Base-by-base conservation (phyloP, 1,140 invertebrate species). In the Melipona quadrifasciata region DNA sequence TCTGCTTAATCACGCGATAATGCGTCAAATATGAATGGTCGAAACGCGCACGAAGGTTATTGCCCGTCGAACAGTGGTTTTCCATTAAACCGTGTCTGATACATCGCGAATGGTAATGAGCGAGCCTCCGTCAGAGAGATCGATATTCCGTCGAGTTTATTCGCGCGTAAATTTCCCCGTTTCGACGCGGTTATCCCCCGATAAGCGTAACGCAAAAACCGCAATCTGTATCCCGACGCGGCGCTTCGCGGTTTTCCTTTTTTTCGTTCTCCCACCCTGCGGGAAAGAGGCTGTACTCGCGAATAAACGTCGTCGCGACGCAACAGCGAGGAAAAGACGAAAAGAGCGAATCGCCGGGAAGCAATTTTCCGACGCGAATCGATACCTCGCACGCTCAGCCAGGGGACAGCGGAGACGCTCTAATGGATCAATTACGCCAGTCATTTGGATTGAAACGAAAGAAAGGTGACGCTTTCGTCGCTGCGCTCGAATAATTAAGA, bases 351-450 rank as follows among this genome's bases (percentile, higher is more conserved):
- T 14, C 16, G n/a, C 24, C 17, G 53, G 34, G 16, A 19, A 31
- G 73, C 73, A 67, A 82, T 76, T 78, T 84, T 78, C 82, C 64
- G 47, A 77, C 61, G 64, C 71, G 73, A 88, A 87, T 87, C 86
- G 80, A 73, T 85, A 78, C 73, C 64, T 80, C 39, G 19, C 21
- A 58, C 65, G 31, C n/a, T 55, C 73, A 8, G 65, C 57, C 84
- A 57, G 55, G 82, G 82, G 87, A 84, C 78, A 78, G 70, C 82
- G 65, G 57, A 70, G 73, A 64, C 72, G 80, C 87, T 80, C 86
- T 92, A 92, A 92, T 92, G 86, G 87, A 90, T 90, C 90, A 92
- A 92, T 92, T 91, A 92, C 70, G 72, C 80, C 72, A 82, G 91
- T 86, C 84, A 85, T 87, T 90, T 78, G 61, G 79, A 87, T 81